Evolutionary conservation across 2,797 vertebrate species (phyloP), one percentile per base, ranked within the genome.

Genomic region (Molossus alvarezi): DNA sequence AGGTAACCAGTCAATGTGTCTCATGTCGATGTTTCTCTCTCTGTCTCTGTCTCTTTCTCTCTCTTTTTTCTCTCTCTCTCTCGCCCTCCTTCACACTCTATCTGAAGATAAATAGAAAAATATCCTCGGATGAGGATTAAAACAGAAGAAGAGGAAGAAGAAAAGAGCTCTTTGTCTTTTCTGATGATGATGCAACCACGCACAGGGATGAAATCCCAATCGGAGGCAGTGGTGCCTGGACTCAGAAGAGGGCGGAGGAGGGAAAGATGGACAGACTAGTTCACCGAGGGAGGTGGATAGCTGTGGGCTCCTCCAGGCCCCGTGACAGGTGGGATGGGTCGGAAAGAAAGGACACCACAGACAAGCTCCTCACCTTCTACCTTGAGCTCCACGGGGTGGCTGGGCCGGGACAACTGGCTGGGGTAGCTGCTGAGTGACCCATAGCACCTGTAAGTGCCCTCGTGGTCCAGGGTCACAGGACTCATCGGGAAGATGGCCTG

Each of bases 301-400:
- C 53, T 25, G 53, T 7, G 14, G 15, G 33, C 14, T 41, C 21
- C 9, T 37, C 29, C 48, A 67, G 62, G 67, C 29, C 33, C 7
- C 7, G 1, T 6, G 20, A 51, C 14, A 51, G 81, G 23, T 5
- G 81, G 21, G 14, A 41, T 80, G 33, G 12, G 21, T 20, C 41
- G 41, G 53, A 13, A 33, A 79, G 45, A 6, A 65, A 3, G 1
- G 17, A 73, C n/a, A n/a, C 6, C 21, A 53, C 3, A 6, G 4
- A 6, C 0, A 29, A 29, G 9, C 8, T 12, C n/a, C 67, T 75
- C 53, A 96, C 96, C 92, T 93, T n/a, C 67, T 29, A 94, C 69
- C 18, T 5, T 0, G 64, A 67, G 64, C 64, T n/a, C 29, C 64
- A 67, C 3, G 15, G 64, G 64, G 14, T 67, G 17, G 3, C 64